Evolutionary conservation across 2,113 vertebrate genomes (phyloP).

Genomic region (Nyctereutes procyonoides): DNA sequence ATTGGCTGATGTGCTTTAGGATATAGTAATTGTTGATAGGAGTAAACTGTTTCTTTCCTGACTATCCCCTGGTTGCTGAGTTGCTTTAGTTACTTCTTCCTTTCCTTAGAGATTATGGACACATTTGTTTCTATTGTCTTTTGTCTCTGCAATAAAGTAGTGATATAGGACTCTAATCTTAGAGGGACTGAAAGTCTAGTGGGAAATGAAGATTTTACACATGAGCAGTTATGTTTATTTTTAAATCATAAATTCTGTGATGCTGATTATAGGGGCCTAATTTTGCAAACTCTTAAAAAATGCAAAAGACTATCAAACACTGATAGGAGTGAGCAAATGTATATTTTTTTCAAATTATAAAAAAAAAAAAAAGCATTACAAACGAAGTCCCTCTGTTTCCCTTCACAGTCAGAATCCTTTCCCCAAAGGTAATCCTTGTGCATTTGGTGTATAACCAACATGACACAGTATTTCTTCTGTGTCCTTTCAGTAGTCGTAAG

Average conservation of each 20-base stretch:
- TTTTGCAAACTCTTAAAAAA: constrained; percentile 6
- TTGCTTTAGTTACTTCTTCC: neutral
- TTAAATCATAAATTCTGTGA: constrained; percentile 16
- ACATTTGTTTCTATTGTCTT: neutral
- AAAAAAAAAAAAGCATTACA: neutral
- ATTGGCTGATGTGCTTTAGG: neutral
- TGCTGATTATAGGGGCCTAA: neutral
- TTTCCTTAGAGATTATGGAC: neutral
- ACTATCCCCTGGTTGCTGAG: neutral
- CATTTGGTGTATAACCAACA: neutral
- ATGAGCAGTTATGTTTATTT: neutral
- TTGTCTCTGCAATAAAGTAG: constrained; percentile 20
- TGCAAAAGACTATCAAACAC: neutral
- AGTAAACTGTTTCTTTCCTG: neutral
- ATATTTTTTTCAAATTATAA: constrained; percentile 46
- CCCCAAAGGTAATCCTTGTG: neutral
- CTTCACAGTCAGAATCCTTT: neutral
- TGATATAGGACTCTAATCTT: neutral
- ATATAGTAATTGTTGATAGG: neutral
- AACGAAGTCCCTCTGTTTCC: neutral
- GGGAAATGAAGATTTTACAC: neutral
- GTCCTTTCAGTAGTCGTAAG: constrained; percentile 25
- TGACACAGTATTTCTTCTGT: constrained; percentile 10
- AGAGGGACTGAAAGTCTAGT: neutral
- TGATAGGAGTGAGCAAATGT: neutral